phyloP scores from a whole-genome alignment of 2,113 vertebrate genomes.

The Semnornis frantzii region DNA sequence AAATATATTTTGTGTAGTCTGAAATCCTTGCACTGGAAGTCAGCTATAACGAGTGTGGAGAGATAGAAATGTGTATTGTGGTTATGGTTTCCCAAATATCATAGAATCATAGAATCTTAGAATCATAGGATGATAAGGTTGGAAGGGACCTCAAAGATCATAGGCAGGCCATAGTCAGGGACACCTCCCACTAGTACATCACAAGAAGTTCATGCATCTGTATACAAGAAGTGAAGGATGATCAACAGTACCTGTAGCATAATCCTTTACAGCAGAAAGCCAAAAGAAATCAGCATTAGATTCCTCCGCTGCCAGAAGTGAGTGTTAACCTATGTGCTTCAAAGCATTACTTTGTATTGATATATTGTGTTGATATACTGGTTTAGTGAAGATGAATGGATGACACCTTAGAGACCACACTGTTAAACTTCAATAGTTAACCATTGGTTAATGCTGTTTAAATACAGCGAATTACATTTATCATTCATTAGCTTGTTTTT shows the following conservation, averaged over 20 bases:
- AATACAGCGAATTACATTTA: background rate
- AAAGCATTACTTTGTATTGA: background rate
- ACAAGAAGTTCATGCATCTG: background rate
- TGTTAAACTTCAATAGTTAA: background rate
- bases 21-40: background rate
- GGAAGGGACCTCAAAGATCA: too few species aligned
- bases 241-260: background rate
- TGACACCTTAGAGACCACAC: background rate
- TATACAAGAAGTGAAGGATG: background rate
- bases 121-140: too few species aligned
- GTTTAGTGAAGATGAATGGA: background rate
- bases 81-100: background rate
- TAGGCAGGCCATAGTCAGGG: too few species aligned
- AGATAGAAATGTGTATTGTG: background rate
- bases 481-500: background rate
- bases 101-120: too few species aligned
- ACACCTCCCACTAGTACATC: background rate
- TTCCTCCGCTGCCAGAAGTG: background rate
- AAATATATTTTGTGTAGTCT: background rate
- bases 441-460: background rate
- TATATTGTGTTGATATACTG: background rate
- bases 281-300: background rate
- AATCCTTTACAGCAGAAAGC: background rate
- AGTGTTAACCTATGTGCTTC: background rate
- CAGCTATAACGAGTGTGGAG: background rate